Evolutionary conservation across 2,113 vertebrate species (phyloP), one percentile per base, ranked within the genome.

Genomic region (Anseranas semipalmata): DNA sequence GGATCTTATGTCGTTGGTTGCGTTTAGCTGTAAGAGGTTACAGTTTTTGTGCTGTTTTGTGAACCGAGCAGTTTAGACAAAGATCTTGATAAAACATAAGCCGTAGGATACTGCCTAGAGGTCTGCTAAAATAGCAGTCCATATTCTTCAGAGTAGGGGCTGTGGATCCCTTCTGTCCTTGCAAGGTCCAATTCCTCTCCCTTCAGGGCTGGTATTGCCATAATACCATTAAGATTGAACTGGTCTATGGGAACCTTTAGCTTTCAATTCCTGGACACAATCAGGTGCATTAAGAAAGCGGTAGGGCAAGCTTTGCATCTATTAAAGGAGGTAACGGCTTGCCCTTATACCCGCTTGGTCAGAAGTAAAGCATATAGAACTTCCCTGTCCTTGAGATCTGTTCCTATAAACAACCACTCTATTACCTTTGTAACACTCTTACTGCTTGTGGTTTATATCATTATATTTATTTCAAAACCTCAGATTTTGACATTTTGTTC

Each of bases 401-500:
- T 68, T 86, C 73, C 80, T 66, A 11, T 63, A 67, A 75, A 67
- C 33, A 86, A 91, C 4, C 10, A 43, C 81, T 82, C 73, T 53
- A 17, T 76, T 96, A 87, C 66, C 74, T 89, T 65, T 90, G n/a
- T 19, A 92, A 89, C 48, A 18, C 58, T 75, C 68, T 71, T 30
- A 22, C 60, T 73, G 39, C 58, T 82, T n/a, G 52, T 9, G 2
- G 28, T 95, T 87, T 62, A 27, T 76, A 52, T 73, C 73, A 79
- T 92, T 87, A n/a, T 53, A 81, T 58, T 77, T 87, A 46, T 93
- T 95, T 79, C 58, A 87, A 87, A 83, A 37, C 62, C 37, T 91
- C 89, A 5, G 45, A 85, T 91, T 92, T 85, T 91, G 88, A 73
- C 84, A 73, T 93, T 96, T 76, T 95, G 77, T 94, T 95, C 2